These are phyloP conservation scores for Tangara arthus DNA, from an alignment of 2,797 vertebrate genomes.

Conservation along the genomic window DNA sequence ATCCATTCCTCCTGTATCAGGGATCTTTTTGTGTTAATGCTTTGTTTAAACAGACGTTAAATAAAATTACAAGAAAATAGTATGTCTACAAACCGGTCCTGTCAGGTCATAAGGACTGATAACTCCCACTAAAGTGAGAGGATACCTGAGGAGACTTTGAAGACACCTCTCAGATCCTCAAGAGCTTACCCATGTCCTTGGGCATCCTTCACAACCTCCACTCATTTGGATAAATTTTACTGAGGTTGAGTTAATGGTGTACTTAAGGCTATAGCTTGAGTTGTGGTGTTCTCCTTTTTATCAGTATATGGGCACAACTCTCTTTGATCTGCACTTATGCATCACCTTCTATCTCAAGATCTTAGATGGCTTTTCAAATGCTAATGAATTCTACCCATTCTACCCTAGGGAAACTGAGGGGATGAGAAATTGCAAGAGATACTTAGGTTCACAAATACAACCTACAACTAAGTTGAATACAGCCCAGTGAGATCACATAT, in stretches of 20 bases:
- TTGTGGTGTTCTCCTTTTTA: conserved; percentile 2
- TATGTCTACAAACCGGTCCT: conserved; percentile 16
- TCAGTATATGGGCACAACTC: neutral
- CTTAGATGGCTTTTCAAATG: conserved; percentile 49
- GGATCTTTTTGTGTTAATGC: neutral
- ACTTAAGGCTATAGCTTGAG: conserved; percentile 18
- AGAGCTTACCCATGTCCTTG: conserved; percentile 22
- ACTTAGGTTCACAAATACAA: conserved; percentile 20
- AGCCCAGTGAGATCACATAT: neutral
- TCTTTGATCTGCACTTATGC: conserved; percentile 45
- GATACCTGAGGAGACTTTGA: conserved; percentile 45
- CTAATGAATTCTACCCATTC: conserved; percentile 31
- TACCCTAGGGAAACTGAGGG: conserved; percentile 29
- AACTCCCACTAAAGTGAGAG: conserved; percentile 5
- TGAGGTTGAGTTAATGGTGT: conserved; percentile 48
- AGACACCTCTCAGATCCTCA: conserved; percentile 11
- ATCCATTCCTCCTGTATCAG: conserved; percentile 24
- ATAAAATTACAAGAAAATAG: neutral
- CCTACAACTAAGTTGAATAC: conserved; percentile 13
- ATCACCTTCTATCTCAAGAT: conserved; percentile 3
- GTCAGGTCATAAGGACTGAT: conserved; percentile 8
- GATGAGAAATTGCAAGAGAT: conserved; percentile 49
- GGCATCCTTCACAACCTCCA: neutral
- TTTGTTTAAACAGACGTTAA: conserved; percentile 51
- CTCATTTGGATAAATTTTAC: conserved; percentile 26